phyloP scores from a whole-genome alignment of 2,888 invertebrate genomes.

The Lithosia quadra region DNA sequence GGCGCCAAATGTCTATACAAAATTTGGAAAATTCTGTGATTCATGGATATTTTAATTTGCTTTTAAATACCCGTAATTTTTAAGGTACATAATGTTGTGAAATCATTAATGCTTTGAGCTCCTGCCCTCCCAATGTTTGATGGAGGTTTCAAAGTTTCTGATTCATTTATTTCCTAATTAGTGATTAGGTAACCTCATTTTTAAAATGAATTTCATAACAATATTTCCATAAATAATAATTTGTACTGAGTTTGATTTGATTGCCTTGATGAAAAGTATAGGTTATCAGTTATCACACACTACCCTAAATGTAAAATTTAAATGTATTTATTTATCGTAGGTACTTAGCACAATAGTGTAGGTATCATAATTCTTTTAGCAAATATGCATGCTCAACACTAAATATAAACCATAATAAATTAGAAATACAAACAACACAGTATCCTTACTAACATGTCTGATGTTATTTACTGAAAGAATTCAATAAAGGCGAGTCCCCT shows the following conservation, averaged over 20 bases:
- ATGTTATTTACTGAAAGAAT: conserved; percentile 24
- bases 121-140: not conserved
- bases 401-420: not conserved
- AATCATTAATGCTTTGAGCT: not conserved
- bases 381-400: not conserved
- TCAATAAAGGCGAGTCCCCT: conserved; percentile 21
- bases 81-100: not conserved
- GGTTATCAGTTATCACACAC: no score
- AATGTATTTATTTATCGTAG: not conserved
- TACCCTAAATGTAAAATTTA: not conserved
- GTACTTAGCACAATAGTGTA: not conserved
- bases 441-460: not conserved
- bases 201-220: not conserved
- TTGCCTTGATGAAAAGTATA: not conserved
- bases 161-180: not conserved
- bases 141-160: not conserved
- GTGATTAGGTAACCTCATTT: no score
- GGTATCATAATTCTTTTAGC: not conserved
- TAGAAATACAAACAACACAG: not conserved
- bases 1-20: not conserved
- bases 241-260: no score
- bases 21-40: not conserved
- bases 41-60: conserved; percentile 1
- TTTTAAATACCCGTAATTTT: not conserved
- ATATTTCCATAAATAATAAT: not conserved